phyloP scores from a whole-genome alignment of 2,797 vertebrate genomes.

The Dendrocincla tyrannina region DNA sequence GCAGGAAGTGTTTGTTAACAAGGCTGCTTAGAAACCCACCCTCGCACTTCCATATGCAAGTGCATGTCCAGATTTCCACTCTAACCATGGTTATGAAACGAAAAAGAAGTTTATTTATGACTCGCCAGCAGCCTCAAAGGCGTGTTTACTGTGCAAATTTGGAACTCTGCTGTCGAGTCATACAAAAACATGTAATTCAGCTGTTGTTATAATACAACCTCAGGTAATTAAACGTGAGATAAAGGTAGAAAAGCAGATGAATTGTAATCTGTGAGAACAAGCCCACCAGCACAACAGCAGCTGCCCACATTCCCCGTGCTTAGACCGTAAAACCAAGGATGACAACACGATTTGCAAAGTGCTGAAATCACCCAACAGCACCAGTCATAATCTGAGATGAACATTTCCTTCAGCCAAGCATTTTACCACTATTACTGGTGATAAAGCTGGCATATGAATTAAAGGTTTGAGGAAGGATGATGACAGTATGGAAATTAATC shows the following conservation, averaged over 20 bases:
- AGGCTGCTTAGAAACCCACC: neutral
- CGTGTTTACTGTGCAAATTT: neutral
- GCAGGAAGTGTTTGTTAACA: neutral
- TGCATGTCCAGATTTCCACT: neutral
- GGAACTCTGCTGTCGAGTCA: neutral
- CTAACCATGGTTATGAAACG: neutral
- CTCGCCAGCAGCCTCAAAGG: neutral
- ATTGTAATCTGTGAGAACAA: neutral
- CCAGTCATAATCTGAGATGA: slow-evolving; percentile 4
- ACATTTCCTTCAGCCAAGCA: slow-evolving; percentile 38
- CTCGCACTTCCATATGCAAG: neutral
- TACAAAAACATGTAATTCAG: neutral
- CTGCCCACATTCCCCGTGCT: neutral
- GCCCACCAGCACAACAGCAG: slow-evolving; percentile 7
- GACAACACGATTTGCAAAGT: slow-evolving; percentile 8
- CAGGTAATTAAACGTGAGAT: neutral
- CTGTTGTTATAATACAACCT: neutral
- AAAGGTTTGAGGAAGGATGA: slow-evolving; percentile 27
- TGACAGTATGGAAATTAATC: slow-evolving; percentile 26
- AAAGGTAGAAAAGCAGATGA: slow-evolving; percentile 32
- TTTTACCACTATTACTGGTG: slow-evolving; percentile 16
- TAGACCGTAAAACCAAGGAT: neutral
- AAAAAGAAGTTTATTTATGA: neutral
- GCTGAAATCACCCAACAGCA: slow-evolving; percentile 34
- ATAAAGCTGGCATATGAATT: slow-evolving; percentile 32